A percentile compares a stretch with the other conserved stretches of the same genome.
phyloP scores from a whole-genome alignment of 2,888 invertebrate genomes.

The Rotaria macrura region DNA sequence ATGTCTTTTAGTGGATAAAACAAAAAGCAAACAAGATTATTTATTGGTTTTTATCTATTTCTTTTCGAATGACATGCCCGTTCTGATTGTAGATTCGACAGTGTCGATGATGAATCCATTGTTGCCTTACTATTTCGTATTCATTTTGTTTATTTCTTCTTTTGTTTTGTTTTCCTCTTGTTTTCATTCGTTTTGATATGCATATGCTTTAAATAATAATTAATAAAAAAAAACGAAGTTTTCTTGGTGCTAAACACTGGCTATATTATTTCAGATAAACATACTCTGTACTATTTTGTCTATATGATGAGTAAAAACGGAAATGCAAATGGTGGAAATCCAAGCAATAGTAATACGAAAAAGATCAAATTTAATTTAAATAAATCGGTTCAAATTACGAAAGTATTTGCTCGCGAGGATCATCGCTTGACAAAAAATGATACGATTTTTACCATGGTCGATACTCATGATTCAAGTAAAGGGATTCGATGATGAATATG shows the following conservation, averaged over 20 bases:
- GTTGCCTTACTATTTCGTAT: not conserved
- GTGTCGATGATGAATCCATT: not conserved
- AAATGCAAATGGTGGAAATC: not conserved
- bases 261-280: not conserved
- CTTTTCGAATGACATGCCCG: not conserved
- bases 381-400: not conserved
- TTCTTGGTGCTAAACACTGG: not conserved
- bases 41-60: not conserved
- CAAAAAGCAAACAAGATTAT: too few relatives aligned
- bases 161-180: not conserved
- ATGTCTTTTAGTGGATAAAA: not conserved
- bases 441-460: not conserved
- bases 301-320: not conserved
- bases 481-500: not conserved
- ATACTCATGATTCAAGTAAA: not conserved
- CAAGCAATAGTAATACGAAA: not conserved
- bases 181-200: not conserved
- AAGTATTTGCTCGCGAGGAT: not conserved
- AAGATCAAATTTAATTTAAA: not conserved
- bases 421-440: not conserved
- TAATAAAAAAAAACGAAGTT: not conserved
- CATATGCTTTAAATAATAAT: slow-evolving; percentile 13
- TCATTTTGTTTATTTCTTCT: not conserved
- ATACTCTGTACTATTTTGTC: not conserved
- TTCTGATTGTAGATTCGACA: not conserved